Evolutionary conservation across 64 coral and sea anemone species (phyloP), one percentile per base, ranked within the genome.

Genomic region (Montipora capricornis): DNA sequence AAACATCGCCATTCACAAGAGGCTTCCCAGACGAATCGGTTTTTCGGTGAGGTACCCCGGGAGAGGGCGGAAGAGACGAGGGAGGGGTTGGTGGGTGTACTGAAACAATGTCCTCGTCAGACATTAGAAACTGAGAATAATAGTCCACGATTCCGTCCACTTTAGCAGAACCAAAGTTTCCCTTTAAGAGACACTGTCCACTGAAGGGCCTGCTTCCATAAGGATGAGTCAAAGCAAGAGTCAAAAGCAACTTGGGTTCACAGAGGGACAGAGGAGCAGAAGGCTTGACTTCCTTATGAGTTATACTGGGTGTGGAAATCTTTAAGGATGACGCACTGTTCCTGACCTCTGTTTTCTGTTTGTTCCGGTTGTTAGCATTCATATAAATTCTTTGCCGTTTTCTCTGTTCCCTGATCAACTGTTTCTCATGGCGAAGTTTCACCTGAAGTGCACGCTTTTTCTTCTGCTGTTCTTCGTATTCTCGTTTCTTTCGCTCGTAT

Each of bases 381-480:
- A 79, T 92, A 49, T 95, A 78, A 10, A 95, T 61, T 48, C 90
- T 73, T 53, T 98, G 93, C 45, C 85, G 62, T 75, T 99, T 99
- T 74, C 93, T 82, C 71, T 94, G 91, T 90, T 99, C 95, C 50
- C 88, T 96, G 89, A 94, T 78, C 45, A 80, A 78, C 11, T 93
- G 60, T 87, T 99, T 99, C 19, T 96, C 92, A 44, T 94, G 74
- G 5, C 98, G 98, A 58, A 96, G 92, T 85, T 99, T 77, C 44
- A 89, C 91, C 71, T 99, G 95, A 22, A 94, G 78, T 49, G 94
- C 92, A 2, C 95, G 95, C 87, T 99, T 99, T 44, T 91, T 88
- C 46, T 87, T 96, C 49, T 96, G 95, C 17, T 96, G 95, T 16
- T 99, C 98, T 66, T 96, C 98, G 80, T 96, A 95, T 49, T 99